These are phyloP conservation scores for Anthophora plumipes DNA, from an alignment of 2,888 invertebrate genomes.

Conservation along the genomic window DNA sequence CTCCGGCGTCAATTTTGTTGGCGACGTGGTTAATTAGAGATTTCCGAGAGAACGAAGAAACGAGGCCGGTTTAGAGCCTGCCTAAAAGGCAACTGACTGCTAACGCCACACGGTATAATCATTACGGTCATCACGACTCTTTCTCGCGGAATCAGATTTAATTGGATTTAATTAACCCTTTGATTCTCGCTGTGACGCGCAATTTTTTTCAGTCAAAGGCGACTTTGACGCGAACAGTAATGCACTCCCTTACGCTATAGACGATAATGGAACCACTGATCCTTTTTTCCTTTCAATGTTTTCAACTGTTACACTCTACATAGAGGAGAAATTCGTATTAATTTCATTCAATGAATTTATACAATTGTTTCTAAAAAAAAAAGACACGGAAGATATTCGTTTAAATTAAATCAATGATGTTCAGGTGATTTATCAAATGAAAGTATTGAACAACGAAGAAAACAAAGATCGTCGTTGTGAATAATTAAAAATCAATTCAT, in stretches of 20 bases:
- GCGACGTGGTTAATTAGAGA: background rate
- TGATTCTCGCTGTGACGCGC: constrained; percentile 1
- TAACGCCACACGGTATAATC: constrained; percentile 13
- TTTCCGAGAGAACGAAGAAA: background rate
- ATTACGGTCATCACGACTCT: constrained; percentile 16
- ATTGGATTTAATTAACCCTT: constrained; percentile 42
- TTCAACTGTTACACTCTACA: too few relatives aligned
- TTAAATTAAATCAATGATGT: background rate
- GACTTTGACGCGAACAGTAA: background rate
- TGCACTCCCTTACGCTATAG: background rate
- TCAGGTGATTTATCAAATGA: background rate
- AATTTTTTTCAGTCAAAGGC: constrained; percentile 12
- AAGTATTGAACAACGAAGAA: background rate
- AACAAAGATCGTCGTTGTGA: background rate
- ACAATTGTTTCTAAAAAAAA: background rate
- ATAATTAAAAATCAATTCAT: constrained; percentile 4
- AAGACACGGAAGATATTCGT: background rate
- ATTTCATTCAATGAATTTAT: background rate
- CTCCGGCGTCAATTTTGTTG: background rate
- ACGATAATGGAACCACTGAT: background rate
- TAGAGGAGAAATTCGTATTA: too few relatives aligned
- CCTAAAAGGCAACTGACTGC: background rate
- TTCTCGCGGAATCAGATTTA: constrained; percentile 34
- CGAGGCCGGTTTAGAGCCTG: background rate
- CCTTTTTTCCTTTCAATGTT: too few relatives aligned